These are phyloP conservation scores for Polyodon spathula DNA, from an alignment of 2,113 vertebrate species.

Conservation along the genomic window DNA sequence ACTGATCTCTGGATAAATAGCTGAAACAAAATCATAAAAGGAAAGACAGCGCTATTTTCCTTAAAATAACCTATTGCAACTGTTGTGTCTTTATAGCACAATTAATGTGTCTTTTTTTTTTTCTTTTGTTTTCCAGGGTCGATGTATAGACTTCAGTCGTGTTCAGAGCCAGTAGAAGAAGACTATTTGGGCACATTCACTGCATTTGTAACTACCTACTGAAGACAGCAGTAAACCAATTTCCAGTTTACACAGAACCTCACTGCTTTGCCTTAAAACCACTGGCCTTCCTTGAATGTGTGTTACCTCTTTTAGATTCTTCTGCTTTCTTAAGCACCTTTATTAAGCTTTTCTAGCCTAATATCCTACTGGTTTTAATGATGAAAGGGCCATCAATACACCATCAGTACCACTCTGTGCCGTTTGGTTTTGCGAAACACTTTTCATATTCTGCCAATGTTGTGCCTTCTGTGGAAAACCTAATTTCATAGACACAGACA, in stretches of 20 bases:
- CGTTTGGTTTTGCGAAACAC: slow-evolving; percentile 30
- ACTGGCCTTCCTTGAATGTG: slow-evolving; percentile 16
- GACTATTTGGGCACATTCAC: not conserved
- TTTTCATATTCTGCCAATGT: slow-evolving; percentile 49
- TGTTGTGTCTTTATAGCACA: too few species aligned
- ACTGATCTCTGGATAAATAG: too few species aligned
- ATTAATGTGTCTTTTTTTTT: slow-evolving; percentile 6
- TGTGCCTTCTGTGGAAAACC: slow-evolving; percentile 44
- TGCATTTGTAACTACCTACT: slow-evolving; percentile 8
- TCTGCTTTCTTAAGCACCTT: slow-evolving; percentile 2
- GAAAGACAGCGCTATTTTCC: too few species aligned
- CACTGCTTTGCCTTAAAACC: slow-evolving; percentile 22
- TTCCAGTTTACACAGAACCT: slow-evolving; percentile 15
- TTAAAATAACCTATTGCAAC: too few species aligned
- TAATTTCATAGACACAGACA: slow-evolving; percentile 38
- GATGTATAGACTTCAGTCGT: slow-evolving; percentile 84
- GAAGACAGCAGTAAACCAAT: slow-evolving; percentile 16
- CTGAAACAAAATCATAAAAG: too few species aligned
- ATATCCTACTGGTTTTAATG: slow-evolving; percentile 4
- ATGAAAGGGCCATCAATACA: not conserved
- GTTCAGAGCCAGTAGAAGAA: slow-evolving; percentile 58
- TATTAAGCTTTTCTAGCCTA: not conserved
- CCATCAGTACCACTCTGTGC: slow-evolving; percentile 10
- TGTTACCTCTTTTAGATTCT: not conserved
- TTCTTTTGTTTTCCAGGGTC: slow-evolving; percentile 60